A percentile compares a stretch with the other conserved stretches of the same genome.
These are phyloP conservation scores for Nysson spinosus DNA, from an alignment of 2,888 invertebrate genomes.

Conservation along the genomic window DNA sequence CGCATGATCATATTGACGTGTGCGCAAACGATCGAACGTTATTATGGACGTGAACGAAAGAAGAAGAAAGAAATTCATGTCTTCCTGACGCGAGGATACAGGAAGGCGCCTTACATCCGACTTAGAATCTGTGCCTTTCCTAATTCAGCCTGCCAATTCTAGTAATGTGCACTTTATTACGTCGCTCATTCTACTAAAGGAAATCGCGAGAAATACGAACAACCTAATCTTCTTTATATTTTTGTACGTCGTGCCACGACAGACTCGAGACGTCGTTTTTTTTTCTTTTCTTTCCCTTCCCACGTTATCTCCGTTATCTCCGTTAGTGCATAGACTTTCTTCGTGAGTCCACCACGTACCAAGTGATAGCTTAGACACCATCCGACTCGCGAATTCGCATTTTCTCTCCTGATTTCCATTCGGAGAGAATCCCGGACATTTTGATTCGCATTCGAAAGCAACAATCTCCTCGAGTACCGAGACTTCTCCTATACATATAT, in stretches of 20 bases:
- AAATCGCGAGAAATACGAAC: too few species aligned
- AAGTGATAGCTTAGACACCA: conserved; percentile 20
- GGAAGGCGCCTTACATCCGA: conserved; percentile 64
- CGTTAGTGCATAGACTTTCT: background rate
- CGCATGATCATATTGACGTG: too few species aligned
- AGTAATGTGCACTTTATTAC: conserved; percentile 43
- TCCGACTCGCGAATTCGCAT: conserved; percentile 33
- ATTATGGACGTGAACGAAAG: too few species aligned
- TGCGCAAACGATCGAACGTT: too few species aligned
- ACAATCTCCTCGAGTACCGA: too few species aligned
- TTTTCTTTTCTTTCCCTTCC: conserved; percentile 9
- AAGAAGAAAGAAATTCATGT: conserved; percentile 43
- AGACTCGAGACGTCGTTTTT: conserved; percentile 13
- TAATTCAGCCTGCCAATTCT: conserved; percentile 62
- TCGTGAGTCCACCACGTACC: conserved; percentile 1
- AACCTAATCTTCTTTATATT: conserved; percentile 49
- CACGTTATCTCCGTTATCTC: too few species aligned
- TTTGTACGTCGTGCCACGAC: conserved; percentile 40
- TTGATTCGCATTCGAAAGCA: too few species aligned
- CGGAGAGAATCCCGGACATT: too few species aligned
- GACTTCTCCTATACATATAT: too few species aligned
- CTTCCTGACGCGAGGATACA: conserved; percentile 62
- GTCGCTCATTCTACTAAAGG: conserved; percentile 42
- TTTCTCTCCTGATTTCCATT: background rate
- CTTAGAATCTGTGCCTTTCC: conserved; percentile 71